Conservation (phyloP, 2,113 vertebrate genomes). For the Nestor notabilis region DNA sequence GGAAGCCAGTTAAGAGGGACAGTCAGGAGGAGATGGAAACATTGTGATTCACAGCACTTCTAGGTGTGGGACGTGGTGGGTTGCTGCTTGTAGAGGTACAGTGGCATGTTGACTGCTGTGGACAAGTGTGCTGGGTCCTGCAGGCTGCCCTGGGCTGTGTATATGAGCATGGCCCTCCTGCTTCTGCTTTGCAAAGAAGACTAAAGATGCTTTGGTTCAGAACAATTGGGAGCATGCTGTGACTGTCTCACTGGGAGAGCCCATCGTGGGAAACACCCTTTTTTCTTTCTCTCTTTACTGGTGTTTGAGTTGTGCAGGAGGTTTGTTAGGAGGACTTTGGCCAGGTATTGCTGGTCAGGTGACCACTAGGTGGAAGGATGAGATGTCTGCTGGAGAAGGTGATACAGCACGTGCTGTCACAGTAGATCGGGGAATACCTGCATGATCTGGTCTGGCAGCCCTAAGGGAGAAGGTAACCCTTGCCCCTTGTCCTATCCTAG, state of each 20-base stretch:
- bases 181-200: not conserved
- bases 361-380: not conserved
- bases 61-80: not conserved
- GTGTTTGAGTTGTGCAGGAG: not conserved
- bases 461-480: not conserved
- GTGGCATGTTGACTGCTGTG: not conserved
- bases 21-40: not conserved
- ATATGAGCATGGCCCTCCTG: not conserved
- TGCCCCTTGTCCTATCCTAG: fast-evolving
- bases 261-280: not conserved
- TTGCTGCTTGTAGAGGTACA: not conserved
- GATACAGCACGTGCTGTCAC: not conserved
- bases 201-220: not conserved
- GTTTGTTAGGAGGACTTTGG: not conserved
- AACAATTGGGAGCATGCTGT: not conserved
- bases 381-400: not conserved
- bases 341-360: not conserved
- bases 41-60: fast-evolving
- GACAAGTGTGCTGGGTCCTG: not conserved
- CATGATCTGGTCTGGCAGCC: not conserved
- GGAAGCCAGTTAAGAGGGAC: not conserved
- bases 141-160: not conserved
- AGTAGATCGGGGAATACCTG: not conserved
- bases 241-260: not conserved
- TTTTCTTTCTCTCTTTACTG: not conserved